Conservation (phyloP, 2,113 vertebrate species). For the Alectura lathami region DNA sequence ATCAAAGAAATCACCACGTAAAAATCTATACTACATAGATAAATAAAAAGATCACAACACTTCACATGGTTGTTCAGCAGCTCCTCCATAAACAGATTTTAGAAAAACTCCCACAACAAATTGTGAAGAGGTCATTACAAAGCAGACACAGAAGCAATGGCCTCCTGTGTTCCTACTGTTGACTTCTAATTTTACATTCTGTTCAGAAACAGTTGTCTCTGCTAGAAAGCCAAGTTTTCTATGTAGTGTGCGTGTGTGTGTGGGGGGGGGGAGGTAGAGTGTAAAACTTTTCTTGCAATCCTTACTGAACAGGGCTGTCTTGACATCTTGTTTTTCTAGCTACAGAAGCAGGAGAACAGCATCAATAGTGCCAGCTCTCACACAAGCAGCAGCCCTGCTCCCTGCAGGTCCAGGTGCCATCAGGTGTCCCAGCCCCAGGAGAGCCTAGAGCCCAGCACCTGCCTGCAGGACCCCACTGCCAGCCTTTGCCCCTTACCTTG, state of each 20-base stretch:
- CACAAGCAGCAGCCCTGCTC: not conserved
- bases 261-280: no score
- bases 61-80: not conserved
- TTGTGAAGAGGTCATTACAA: not conserved
- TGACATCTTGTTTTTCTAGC: not conserved
- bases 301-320: not conserved
- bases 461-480: accelerated
- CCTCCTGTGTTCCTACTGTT: not conserved
- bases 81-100: not conserved
- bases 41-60: not conserved
- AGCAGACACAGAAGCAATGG: not conserved
- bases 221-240: not conserved
- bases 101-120: not conserved
- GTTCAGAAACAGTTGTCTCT: not conserved
- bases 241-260: not conserved
- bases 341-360: not conserved
- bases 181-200: not conserved
- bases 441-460: not conserved
- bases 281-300: not conserved
- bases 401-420: not conserved
- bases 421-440: not conserved
- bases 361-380: not conserved
- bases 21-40: not conserved
- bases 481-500: not conserved
- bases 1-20: not conserved